These are phyloP conservation scores for Manacus vitellinus DNA, from an alignment of 2,113 vertebrate species.

Conservation along the genomic window DNA sequence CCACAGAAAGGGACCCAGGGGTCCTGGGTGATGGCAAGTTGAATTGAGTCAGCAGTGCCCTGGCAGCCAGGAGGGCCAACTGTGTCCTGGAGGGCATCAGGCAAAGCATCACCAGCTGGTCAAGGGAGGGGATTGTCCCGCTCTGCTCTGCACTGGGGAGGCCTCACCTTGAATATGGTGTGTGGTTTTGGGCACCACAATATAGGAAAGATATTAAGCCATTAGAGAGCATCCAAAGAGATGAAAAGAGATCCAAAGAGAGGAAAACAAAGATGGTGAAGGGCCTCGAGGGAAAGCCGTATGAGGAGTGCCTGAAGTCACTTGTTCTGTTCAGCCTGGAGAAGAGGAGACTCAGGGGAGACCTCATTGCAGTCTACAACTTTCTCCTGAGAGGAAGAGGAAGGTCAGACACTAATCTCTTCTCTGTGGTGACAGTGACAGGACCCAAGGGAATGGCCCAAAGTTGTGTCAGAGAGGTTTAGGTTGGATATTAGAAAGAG, in stretches of 20 bases:
- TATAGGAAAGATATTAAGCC: neutral
- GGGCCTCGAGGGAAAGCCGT: neutral
- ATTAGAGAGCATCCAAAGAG: neutral
- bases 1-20: neutral
- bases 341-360: neutral
- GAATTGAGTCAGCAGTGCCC: neutral
- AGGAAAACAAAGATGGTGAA: neutral
- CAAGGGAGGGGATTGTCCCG: neutral
- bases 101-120: neutral
- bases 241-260: neutral
- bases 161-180: neutral
- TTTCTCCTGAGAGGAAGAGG: neutral
- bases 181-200: neutral
- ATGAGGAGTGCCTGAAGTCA: neutral
- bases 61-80: neutral
- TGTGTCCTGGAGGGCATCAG: neutral
- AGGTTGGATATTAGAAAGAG: neutral
- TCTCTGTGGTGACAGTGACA: neutral
- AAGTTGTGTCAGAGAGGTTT: neutral
- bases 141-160: neutral
- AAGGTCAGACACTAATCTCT: neutral
- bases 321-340: neutral
- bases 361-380: neutral
- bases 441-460: neutral
- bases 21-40: neutral